Percentiles rank a stretch among this genome's conserved stretches.
Conservation (phyloP, 2,797 vertebrate genomes). For the Apogon hyalosoma region DNA sequence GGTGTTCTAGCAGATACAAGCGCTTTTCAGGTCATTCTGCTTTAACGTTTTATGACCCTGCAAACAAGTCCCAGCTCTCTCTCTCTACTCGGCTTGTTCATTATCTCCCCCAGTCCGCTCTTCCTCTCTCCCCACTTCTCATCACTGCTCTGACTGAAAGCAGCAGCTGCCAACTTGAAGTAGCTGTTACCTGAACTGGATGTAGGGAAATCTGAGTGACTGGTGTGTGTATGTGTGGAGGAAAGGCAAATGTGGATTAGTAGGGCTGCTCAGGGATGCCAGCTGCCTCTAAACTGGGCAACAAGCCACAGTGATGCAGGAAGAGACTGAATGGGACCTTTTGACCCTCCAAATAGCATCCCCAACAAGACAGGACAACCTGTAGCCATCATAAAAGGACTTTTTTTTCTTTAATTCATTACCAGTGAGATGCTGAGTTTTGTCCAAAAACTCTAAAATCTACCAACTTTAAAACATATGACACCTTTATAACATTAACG, state of each 20-base stretch:
- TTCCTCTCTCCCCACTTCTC: neutral
- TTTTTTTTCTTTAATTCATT: neutral
- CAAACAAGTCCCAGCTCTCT: neutral
- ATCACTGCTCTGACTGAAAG: slow-evolving; percentile 63
- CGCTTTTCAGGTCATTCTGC: neutral
- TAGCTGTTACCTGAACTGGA: slow-evolving; percentile 71
- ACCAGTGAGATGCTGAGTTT: neutral
- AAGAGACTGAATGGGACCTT: slow-evolving; percentile 50
- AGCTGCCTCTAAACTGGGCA: slow-evolving; percentile 54
- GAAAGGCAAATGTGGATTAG: slow-evolving; percentile 20
- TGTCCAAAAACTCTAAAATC: neutral
- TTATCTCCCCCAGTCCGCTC: neutral
- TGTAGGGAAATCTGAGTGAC: slow-evolving; percentile 15
- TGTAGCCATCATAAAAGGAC: neutral
- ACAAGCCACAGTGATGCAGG: slow-evolving; percentile 51
- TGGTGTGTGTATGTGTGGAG: slow-evolving; percentile 6
- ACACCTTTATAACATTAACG: neutral
- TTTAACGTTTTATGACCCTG: neutral
- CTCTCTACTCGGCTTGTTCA: neutral
- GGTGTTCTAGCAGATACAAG: neutral
- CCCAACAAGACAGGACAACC: neutral
- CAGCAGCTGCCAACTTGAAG: slow-evolving; percentile 70
- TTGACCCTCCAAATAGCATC: slow-evolving; percentile 40
- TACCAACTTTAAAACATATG: too few relatives aligned
- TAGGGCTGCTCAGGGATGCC: slow-evolving; percentile 17